These are phyloP conservation scores for Pachyuromys duprasi DNA, from an alignment of 2,797 vertebrate species.

Conservation along the genomic window DNA sequence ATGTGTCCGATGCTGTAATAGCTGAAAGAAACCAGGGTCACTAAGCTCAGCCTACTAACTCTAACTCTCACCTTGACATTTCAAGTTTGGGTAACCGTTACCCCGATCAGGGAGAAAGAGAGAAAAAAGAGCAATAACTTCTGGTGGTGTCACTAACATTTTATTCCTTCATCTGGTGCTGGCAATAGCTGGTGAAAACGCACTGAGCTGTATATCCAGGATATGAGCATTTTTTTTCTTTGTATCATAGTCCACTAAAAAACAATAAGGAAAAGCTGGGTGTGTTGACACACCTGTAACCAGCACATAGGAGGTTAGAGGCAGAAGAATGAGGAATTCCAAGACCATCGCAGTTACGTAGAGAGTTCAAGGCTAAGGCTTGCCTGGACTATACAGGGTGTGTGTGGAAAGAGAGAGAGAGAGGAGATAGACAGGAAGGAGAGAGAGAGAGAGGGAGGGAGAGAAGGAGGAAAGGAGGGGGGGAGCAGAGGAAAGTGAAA, in stretches of 20 bases:
- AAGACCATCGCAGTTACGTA: neutral
- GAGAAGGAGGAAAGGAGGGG: no score
- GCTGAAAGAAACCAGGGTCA: neutral
- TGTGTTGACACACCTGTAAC: neutral
- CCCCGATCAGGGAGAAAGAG: neutral
- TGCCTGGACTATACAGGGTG: neutral
- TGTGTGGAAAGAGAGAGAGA: neutral
- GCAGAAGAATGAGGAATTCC: neutral
- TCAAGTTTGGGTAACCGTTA: neutral
- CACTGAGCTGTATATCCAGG: neutral
- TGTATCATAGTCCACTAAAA: neutral
- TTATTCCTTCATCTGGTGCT: neutral
- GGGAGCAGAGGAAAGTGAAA: neutral
- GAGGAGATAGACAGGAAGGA: no score
- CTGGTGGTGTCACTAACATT: neutral
- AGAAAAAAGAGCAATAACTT: neutral
- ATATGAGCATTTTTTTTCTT: neutral
- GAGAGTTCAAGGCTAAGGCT: neutral
- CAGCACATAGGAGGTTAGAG: neutral
- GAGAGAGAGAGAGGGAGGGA: no score
- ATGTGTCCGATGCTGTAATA: neutral
- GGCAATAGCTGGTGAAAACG: neutral
- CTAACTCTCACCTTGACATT: neutral
- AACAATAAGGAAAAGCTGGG: neutral
- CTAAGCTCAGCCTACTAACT: no score